A percentile compares a stretch with the other conserved stretches of the same genome.
Evolutionary conservation across 2,888 invertebrate species (phyloP).

Genomic region (Drosophila diplacantha): DNA sequence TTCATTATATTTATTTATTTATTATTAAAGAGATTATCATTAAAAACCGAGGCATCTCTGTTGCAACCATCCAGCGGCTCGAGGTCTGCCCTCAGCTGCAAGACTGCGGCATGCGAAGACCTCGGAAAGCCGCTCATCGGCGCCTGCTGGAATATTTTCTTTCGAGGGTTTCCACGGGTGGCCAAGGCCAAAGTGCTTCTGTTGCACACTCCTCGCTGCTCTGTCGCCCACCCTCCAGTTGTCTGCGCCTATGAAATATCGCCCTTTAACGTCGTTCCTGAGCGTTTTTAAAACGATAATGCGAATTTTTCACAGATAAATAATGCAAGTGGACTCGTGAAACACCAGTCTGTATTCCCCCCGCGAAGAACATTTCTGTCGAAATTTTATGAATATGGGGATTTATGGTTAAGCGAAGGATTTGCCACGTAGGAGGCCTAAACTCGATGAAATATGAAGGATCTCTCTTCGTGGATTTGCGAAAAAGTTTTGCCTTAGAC

Average conservation of each 20-base stretch:
- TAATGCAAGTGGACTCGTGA: slow-evolving; percentile 43
- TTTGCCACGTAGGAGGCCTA: slow-evolving; percentile 29
- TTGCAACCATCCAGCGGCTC: background rate
- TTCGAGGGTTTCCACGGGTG: slow-evolving; percentile 15
- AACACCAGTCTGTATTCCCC: slow-evolving; percentile 6
- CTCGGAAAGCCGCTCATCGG: slow-evolving; percentile 19
- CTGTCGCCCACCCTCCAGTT: background rate
- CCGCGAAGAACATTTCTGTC: slow-evolving; percentile 20
- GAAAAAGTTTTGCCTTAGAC: background rate
- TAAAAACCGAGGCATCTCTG: slow-evolving; percentile 4
- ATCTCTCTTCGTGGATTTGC: background rate
- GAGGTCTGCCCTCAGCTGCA: slow-evolving; percentile 14
- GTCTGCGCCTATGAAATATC: slow-evolving; percentile 48
- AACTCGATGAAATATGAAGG: slow-evolving; percentile 16
- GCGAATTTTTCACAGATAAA: slow-evolving; percentile 39
- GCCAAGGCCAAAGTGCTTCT: slow-evolving; percentile 38
- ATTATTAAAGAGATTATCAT: background rate
- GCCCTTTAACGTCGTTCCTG: slow-evolving; percentile 52
- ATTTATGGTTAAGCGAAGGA: slow-evolving; percentile 47
- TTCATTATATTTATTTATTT: background rate
- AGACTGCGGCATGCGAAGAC: slow-evolving; percentile 6
- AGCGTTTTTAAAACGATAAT: slow-evolving; percentile 57
- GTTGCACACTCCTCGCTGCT: background rate
- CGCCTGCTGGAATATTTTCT: slow-evolving; percentile 19
- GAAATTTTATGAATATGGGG: slow-evolving; percentile 35